phyloP scores from a whole-genome alignment of 2,888 invertebrate species.

The Macrophya alboannulata region DNA sequence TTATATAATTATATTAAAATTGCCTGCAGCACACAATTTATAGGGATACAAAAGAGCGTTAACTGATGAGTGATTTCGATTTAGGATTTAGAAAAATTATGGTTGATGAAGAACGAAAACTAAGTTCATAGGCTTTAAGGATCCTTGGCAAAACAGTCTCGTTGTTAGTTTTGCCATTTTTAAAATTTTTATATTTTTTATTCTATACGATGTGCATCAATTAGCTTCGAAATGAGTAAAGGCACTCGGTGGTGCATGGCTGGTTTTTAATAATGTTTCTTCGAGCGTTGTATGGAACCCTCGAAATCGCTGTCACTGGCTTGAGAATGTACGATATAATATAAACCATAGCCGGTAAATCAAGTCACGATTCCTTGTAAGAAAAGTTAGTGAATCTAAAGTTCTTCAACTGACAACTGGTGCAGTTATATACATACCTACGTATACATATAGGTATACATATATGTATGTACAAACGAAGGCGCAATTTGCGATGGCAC shows the following conservation, averaged over 20 bases:
- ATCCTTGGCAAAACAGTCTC: too few species aligned
- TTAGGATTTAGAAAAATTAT: too few species aligned
- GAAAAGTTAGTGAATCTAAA: slow-evolving; percentile 28
- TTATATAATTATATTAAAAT: neutral
- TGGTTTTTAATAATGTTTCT: neutral
- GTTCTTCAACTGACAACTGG: slow-evolving; percentile 27
- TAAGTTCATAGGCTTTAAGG: too few species aligned
- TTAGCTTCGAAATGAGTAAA: neutral
- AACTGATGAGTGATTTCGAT: too few species aligned
- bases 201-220: neutral
- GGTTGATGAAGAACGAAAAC: too few species aligned
- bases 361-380: neutral
- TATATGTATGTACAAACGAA: neutral
- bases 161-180: too few species aligned
- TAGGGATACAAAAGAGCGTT: too few species aligned
- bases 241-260: neutral
- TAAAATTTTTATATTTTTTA: neutral
- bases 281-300: neutral
- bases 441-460: neutral
- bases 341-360: neutral
- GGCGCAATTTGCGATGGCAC: slow-evolving; percentile 15
- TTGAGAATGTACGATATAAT: neutral
- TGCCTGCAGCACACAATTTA: too few species aligned
- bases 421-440: neutral
- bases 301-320: neutral